These are phyloP conservation scores for Malthinus flaveolus DNA, from an alignment of 2,888 invertebrate species.

Conservation along the genomic window DNA sequence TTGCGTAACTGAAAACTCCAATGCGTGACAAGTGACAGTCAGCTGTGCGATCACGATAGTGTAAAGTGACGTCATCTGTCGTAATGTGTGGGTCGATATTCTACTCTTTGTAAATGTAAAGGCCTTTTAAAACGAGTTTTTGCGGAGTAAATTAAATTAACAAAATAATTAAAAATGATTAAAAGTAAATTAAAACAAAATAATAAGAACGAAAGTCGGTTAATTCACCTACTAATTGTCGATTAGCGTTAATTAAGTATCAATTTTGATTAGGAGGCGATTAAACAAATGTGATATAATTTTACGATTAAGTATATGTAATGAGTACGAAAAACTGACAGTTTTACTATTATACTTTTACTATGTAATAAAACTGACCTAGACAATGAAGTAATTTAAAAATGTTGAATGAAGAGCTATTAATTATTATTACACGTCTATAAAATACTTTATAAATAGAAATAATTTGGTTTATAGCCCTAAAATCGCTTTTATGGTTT, in stretches of 20 bases:
- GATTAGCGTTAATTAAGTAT: too few species aligned
- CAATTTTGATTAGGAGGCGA: too few species aligned
- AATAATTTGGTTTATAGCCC: conserved; percentile 38
- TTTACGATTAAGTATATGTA: conserved; percentile 7
- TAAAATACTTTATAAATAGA: conserved; percentile 44
- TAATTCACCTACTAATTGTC: too few species aligned
- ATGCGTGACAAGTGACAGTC: conserved; percentile 50
- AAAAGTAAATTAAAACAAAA: too few species aligned
- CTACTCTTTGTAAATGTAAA: conserved; percentile 32
- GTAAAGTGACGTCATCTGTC: conserved; percentile 45
- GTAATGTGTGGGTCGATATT: conserved; percentile 45
- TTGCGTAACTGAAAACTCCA: conserved; percentile 21
- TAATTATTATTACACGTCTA: conserved; percentile 49
- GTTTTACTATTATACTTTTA: conserved; percentile 50
- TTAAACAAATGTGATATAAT: too few species aligned
- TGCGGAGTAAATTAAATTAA: neutral
- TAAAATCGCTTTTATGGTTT: conserved; percentile 31
- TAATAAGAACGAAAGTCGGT: too few species aligned
- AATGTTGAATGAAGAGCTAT: conserved; percentile 50
- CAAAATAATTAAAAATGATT: too few species aligned
- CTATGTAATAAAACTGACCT: conserved; percentile 56
- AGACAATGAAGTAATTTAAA: conserved; percentile 48
- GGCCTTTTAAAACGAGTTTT: neutral
- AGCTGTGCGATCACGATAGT: conserved; percentile 50
- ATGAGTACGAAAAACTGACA: conserved; percentile 33